Base-by-base conservation (phyloP, 2,113 vertebrate species). In the Ictalurus punctatus region DNA sequence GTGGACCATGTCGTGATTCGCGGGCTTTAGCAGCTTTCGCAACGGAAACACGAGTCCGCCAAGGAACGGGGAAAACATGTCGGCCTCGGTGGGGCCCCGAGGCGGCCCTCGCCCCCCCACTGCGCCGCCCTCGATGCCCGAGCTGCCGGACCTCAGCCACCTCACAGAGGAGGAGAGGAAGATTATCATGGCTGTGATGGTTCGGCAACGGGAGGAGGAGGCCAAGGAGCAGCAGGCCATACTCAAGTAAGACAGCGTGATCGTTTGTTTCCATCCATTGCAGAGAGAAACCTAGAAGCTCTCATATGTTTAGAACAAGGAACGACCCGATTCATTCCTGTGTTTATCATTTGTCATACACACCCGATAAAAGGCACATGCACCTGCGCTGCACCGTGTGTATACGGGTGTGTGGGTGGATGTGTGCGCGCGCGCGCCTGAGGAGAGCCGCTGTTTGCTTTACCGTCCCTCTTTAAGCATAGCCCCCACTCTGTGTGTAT, bases 121-220 rank as follows among this genome's bases (percentile, higher is more conserved):
- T 91, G 97, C 95, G 96, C 97, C 97, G 92, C 96, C 97, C 93
- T 96, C 96, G 88, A 97, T 98, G 96, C 96, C 96, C 94, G 98
- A 98, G 93, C 94, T 97, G 93, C 98, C 98, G 94, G 98, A 99
- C 97, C 96, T 99, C 95, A 99, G 98, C 97, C 98, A 99, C 96
- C 96, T 99, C 96, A 99, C 98, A 86, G 98, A 99, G 94, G 98
- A 99, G 83, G 98, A 99, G 96, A 96, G 98, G 96, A 97, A 96
- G 95, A 99, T 99, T 91, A 99, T 99, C 94, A 97, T 99, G 98
- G 98, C 98, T 95, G 98, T 99, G 94, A 97, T 99, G 96, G 96
- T 97, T 95, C 96, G 98, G 94, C 98, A 99, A 93, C 97, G 96
- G 93, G 97, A 99, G 92, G 98, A 99, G 95, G 98, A 99, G 91